Evolutionary conservation across 2,113 vertebrate genomes (phyloP).

Genomic region (Meles meles): DNA sequence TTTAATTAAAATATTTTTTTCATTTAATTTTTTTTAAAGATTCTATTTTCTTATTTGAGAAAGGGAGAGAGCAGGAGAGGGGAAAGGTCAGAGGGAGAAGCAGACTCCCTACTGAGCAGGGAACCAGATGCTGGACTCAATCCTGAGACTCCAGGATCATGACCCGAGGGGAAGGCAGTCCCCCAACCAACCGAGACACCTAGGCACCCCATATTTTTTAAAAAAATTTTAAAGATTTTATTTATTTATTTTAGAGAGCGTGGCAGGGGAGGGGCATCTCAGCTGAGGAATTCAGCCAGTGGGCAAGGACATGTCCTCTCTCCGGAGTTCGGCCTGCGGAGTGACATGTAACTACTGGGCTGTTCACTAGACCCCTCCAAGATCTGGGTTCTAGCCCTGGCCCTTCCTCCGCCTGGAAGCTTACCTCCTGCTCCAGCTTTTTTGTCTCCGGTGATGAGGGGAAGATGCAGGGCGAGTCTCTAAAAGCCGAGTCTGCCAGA

Average conservation of each 20-base stretch:
- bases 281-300: not conserved
- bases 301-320: not conserved
- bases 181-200: no score
- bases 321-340: not conserved
- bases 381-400: not conserved
- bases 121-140: no score
- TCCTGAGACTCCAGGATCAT: no score
- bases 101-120: no score
- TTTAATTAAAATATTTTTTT: not conserved
- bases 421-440: not conserved
- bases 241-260: not conserved
- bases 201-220: no score
- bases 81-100: no score
- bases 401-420: not conserved
- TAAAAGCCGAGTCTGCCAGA: not conserved
- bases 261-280: not conserved
- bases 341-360: not conserved
- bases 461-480: not conserved
- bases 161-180: no score
- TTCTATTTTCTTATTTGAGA: no score
- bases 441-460: not conserved
- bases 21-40: not conserved
- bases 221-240: not conserved
- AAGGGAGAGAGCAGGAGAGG: no score
- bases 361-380: accelerated